Base-by-base conservation (phyloP, 2,113 vertebrate genomes). In the Pterocles orientalis region DNA sequence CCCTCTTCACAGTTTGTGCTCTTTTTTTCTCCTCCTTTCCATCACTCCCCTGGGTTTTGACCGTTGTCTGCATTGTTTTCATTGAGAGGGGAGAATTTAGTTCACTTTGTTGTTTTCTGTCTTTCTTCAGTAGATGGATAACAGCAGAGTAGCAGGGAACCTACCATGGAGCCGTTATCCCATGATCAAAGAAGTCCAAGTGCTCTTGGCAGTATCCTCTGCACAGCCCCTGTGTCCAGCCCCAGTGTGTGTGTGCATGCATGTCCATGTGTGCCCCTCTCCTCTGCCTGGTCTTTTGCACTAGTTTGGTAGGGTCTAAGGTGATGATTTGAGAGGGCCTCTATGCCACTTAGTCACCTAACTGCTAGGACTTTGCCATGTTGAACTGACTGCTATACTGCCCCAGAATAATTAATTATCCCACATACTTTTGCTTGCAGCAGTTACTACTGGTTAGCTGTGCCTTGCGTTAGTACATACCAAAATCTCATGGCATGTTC, bases 101-200 rank as follows among this genome's bases (percentile, higher is more conserved):
- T 64, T 90, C 33, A 36, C 79, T 86, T 88, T 36, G 25, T 71
- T 75, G 43, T 65, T 86, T 81, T 82, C 75, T 87, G 69, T 75
- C 78, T 80, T 57, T 80, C 62, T 82, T 88, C 58, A 31, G 43
- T 53, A 65, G 82, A 82, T 50, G 58, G 75, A 36, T 93, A 94
- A 88, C 45, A 90, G 73, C 29, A 50, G 88, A 79, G 65, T 93
- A 88, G 85, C 11, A 9, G 54, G 79, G 54, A 73, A 86, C 88
- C 81, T 83, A 36, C 81, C 0, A 0, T 58, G 86, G 41, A 92
- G 68, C 72, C 57, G 25, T 93, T 93, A 86, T 61, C 73, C 88
- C 0, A 0, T 69, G 82, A 80, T 88, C 53, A 90, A 93, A 93
- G 90, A 87, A 72, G 36, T 57, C 71, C 56, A n/a, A 92, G 66